Conservation (phyloP, 2,888 invertebrate species). For the Loripinus fragilis region DNA sequence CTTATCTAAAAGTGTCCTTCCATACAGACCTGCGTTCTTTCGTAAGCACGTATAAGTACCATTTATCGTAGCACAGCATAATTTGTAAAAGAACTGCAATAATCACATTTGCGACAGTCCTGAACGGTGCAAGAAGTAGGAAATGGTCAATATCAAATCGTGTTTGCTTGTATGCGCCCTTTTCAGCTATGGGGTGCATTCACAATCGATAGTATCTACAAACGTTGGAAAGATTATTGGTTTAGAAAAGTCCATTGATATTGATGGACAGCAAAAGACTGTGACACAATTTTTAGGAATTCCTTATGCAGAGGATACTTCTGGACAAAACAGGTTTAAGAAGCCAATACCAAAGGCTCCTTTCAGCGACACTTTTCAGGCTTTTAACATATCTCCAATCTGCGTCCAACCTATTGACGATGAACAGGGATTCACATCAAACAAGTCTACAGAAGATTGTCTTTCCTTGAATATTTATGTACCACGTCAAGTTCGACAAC, state of each 20-base stretch:
- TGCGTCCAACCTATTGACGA: constrained; percentile 27
- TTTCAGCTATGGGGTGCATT: too few relatives aligned
- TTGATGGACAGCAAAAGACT: constrained; percentile 17
- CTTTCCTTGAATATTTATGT: constrained; percentile 47
- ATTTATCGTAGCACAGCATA: too few relatives aligned
- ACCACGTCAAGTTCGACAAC: constrained; percentile 23
- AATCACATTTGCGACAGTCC: too few relatives aligned
- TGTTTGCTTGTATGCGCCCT: too few relatives aligned
- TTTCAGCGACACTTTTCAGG: constrained; percentile 25
- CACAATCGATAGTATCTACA: constrained; percentile 4
- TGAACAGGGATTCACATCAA: not conserved
- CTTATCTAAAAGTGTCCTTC: too few relatives aligned
- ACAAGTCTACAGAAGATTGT: constrained; percentile 41
- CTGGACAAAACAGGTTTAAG: constrained; percentile 39
- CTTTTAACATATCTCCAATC: constrained; percentile 5
- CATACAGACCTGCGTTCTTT: too few relatives aligned
- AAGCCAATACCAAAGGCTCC: constrained; percentile 43
- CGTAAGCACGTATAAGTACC: too few relatives aligned
- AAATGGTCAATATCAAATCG: too few relatives aligned
- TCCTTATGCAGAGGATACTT: constrained; percentile 49
- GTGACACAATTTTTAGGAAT: constrained; percentile 44
- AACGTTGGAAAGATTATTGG: constrained; percentile 37
- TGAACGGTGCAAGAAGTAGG: too few relatives aligned
- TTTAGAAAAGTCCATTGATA: constrained; percentile 3
- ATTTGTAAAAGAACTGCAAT: too few relatives aligned